Base-by-base conservation (phyloP, 2,797 vertebrate genomes). In the Ceyx erithaca region DNA sequence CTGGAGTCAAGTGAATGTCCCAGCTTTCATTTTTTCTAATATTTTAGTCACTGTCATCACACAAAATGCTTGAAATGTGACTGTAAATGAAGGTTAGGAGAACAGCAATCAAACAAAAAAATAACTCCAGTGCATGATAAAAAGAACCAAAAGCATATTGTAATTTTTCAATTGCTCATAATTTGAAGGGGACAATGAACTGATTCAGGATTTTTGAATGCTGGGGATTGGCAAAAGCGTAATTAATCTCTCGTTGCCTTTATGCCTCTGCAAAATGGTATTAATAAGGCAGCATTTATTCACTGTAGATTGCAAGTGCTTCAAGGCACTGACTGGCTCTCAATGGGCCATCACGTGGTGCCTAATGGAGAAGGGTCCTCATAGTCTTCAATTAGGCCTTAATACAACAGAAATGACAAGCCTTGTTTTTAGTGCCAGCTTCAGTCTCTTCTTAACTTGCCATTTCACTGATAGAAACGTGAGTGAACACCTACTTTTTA, bases 171-270 rank as follows among this genome's bases (percentile, higher is more conserved):
- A 64, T 75, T 58, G 46, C 45, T 89, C 8, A 3, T 55, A 28
- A 62, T 87, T 71, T 79, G 63, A 79, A 86, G 31, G 70, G 26
- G 30, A 90, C 30, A 86, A 93, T 22, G n/a, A 79, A 85, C 51
- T 25, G 54, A 62, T 71, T 76, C 10, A 4, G 20, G 63, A 51
- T 71, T 85, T 89, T 59, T 62, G 69, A 40, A 35, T 75, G 72
- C 21, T 90, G 33, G 49, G 68, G 30, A 61, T 2, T 48, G 46
- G 41, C 26, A 89, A 82, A 85, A 92, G 17, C 37, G 21, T 51
- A 69, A 87, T 85, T 92, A 82, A 87, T 87, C 61, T 68, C 89
- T 82, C 73, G 23, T 67, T 37, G 90, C 55, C 78, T 69, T 92
- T 81, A 35, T 86, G 35, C 26, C 49, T 82, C 48, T 90, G 71